Base-by-base conservation (phyloP, 2,113 vertebrate genomes). In the Ceyx cyanopectus region DNA sequence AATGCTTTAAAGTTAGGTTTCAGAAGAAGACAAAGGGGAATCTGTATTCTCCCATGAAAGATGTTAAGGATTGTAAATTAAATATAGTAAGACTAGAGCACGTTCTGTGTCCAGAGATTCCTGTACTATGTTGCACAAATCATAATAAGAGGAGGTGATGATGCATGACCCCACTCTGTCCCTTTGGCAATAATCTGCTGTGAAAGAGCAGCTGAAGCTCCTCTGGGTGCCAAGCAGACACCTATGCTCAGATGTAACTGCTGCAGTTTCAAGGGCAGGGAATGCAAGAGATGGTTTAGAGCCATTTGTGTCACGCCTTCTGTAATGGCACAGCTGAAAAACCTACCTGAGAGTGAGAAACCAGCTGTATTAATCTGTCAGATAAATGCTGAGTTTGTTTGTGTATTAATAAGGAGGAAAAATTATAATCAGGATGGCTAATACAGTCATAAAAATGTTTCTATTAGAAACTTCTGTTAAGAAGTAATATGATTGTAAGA, bases 111-210 rank as follows among this genome's bases (percentile, higher is more conserved):
- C 29, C 34, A 45, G 45, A 65, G 26, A 9, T 30, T 21, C 9
- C 61, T 53, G 70, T 4, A 65, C 19, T 19, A 41, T 22, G 34
- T 54, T 51, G 14, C n/a, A 34, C 9, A 56, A 45, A 5, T 21
- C 1, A 1, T 9, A 13, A 7, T 34, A 37, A 0, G 1, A 76
- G 18, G 26, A 82, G 30, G 22, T 23, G 48, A 45, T 0, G 2
- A 30, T 45, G 20, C 20, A 27, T 0, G 1, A 8, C 37, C 45
- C 58, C 1, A 1, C 6, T 22, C 27, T 43, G 19, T 23, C 46
- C 26, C 30, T 82, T 79, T 89, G 48, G 40, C 54, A 30, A 7
- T 27, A 30, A 48, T 69, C 14, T 81, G 29, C 54, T 1, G 3
- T 23, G 27, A 77, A 45, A 5, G 13, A 69, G 60, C 34, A 78